Evolutionary conservation across 2,888 invertebrate genomes (phyloP).

Genomic region (Orthosia gothica): DNA sequence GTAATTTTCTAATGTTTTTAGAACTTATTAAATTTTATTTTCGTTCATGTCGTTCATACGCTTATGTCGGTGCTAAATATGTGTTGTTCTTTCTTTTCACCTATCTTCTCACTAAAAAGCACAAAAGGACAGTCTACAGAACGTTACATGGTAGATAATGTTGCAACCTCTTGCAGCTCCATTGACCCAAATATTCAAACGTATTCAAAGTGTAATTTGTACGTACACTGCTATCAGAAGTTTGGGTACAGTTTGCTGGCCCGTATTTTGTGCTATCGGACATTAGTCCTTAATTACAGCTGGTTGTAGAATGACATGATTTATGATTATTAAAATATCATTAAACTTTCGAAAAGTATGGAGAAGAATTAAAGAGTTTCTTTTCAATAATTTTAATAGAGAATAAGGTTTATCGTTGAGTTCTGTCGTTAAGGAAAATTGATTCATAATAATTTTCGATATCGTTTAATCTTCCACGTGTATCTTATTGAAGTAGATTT

Average conservation of each 20-base stretch:
- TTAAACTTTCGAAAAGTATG: background rate
- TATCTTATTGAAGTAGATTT: too few species aligned
- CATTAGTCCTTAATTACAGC: slow-evolving; percentile 36
- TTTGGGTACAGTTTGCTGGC: slow-evolving; percentile 32
- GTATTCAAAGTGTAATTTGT: slow-evolving; percentile 48
- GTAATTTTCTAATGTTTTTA: too few species aligned
- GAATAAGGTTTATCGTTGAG: too few species aligned
- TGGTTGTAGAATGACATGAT: slow-evolving; percentile 28
- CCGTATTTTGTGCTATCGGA: slow-evolving; percentile 19
- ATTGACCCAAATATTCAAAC: slow-evolving; percentile 24
- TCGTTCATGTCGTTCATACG: too few species aligned
- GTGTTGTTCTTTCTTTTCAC: too few species aligned
- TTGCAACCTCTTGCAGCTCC: background rate
- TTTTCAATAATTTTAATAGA: too few species aligned
- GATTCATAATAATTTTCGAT: too few species aligned
- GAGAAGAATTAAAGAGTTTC: background rate
- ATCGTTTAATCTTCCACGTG: background rate
- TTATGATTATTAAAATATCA: slow-evolving; percentile 4
- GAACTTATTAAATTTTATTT: too few species aligned
- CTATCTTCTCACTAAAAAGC: background rate
- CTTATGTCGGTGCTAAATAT: too few species aligned
- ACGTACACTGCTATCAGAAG: slow-evolving; percentile 40
- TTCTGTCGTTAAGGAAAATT: too few species aligned
- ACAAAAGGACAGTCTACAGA: background rate
- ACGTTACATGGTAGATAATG: background rate